phyloP scores from a whole-genome alignment of 2,888 invertebrate genomes.

The Diadromus collaris region DNA sequence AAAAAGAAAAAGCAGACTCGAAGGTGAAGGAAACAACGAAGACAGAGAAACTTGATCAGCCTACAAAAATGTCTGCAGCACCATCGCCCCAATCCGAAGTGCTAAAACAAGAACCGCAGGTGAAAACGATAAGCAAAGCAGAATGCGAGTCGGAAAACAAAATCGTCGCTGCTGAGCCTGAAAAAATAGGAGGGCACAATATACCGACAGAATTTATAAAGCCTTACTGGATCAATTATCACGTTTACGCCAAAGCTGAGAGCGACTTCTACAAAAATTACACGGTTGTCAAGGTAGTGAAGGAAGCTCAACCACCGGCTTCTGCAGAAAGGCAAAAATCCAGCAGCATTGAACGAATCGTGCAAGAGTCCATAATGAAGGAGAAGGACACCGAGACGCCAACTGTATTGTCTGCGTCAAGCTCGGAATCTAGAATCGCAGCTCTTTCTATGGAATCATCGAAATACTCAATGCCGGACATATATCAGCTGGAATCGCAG shows the following conservation, averaged over 20 bases:
- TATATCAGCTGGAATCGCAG: slow-evolving; percentile 64
- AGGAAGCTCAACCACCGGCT: slow-evolving; percentile 65
- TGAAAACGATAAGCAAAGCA: slow-evolving; percentile 7
- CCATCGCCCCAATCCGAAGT: background rate
- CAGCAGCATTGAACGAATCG: slow-evolving; percentile 70
- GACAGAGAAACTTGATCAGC: background rate
- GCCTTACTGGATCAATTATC: slow-evolving; percentile 74
- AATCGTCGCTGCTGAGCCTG: background rate
- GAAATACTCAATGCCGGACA: slow-evolving; percentile 64
- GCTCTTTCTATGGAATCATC: slow-evolving; percentile 61
- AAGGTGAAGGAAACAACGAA: background rate
- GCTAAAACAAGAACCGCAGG: slow-evolving; percentile 5
- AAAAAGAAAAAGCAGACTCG: background rate
- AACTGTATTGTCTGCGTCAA: slow-evolving; percentile 30
- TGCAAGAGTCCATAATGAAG: slow-evolving; percentile 74
- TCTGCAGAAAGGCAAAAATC: slow-evolving; percentile 54
- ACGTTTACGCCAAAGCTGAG: slow-evolving; percentile 72
- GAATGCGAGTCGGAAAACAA: slow-evolving; percentile 7
- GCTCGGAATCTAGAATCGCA: slow-evolving; percentile 52
- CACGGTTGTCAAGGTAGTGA: slow-evolving; percentile 68
- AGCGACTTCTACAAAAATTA: slow-evolving; percentile 70
- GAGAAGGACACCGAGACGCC: slow-evolving; percentile 32
- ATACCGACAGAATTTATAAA: slow-evolving; percentile 59
- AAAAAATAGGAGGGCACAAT: slow-evolving; percentile 25
- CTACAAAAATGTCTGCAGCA: background rate